Evolutionary conservation across 2,888 invertebrate species (phyloP).

Genomic region (Minunthozetes semirufus): DNA sequence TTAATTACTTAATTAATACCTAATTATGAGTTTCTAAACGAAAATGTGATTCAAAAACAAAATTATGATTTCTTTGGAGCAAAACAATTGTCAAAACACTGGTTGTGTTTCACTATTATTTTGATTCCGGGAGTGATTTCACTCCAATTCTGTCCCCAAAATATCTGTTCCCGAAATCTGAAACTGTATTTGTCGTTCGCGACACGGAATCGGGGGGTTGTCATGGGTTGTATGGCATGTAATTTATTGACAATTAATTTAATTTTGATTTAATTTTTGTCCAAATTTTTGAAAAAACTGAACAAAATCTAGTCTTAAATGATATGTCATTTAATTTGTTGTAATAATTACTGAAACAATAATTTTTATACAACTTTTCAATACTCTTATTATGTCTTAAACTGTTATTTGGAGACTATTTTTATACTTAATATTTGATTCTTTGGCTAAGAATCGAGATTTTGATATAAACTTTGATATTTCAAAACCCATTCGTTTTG

Average conservation of each 20-base stretch:
- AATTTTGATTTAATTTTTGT: not conserved
- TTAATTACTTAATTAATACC: too few relatives aligned
- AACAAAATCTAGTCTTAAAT: conserved; percentile 17
- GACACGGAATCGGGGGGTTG: not conserved
- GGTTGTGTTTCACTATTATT: not conserved
- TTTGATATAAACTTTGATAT: not conserved
- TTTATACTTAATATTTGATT: too few relatives aligned
- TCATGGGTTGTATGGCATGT: conserved; percentile 15
- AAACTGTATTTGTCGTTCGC: not conserved
- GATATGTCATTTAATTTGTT: not conserved
- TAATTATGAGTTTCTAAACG: too few relatives aligned
- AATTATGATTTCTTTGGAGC: too few relatives aligned
- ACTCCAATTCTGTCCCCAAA: not conserved
- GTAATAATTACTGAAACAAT: not conserved
- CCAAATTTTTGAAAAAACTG: not conserved
- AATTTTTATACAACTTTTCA: not conserved
- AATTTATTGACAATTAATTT: not conserved
- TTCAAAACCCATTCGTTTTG: not conserved
- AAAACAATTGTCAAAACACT: not conserved
- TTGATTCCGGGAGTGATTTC: not conserved
- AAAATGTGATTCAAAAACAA: too few relatives aligned
- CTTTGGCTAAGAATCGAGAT: too few relatives aligned
- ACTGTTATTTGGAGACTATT: too few relatives aligned
- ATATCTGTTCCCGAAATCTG: not conserved
- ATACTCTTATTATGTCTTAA: not conserved